These are phyloP conservation scores for Linurgus olivaceus DNA, from an alignment of 2,797 vertebrate genomes.

Conservation along the genomic window DNA sequence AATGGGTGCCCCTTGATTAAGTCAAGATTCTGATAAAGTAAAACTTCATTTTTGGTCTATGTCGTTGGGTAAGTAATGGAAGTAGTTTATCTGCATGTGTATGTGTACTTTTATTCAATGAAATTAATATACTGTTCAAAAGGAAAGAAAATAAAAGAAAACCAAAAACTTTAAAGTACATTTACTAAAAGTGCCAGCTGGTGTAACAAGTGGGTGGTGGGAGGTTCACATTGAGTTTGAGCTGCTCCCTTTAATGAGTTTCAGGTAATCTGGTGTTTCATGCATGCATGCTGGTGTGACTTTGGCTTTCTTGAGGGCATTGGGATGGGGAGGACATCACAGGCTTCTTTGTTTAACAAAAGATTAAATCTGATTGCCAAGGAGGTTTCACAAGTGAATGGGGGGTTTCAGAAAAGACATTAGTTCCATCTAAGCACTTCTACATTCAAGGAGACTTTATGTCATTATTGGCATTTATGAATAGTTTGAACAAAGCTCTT, in stretches of 20 bases:
- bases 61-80: not conserved
- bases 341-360: not conserved
- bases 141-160: not conserved
- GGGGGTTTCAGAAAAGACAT: not conserved
- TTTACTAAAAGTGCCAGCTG: not conserved
- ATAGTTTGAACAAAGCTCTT: not conserved
- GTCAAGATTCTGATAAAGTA: not conserved
- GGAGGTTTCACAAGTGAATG: not conserved
- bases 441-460: not conserved
- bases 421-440: not conserved
- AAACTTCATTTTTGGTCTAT: not conserved
- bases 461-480: conserved; percentile 2
- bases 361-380: not conserved
- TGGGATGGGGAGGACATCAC: not conserved
- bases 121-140: not conserved
- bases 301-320: not conserved
- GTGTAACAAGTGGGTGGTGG: not conserved
- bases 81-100: not conserved
- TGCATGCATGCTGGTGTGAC: not conserved
- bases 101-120: not conserved
- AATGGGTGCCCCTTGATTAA: not conserved
- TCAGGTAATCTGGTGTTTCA: not conserved
- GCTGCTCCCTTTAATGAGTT: not conserved
- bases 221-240: not conserved
- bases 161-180: not conserved